Evolutionary conservation across 2,888 invertebrate genomes (phyloP).

Genomic region (Trachelus iudaicus): DNA sequence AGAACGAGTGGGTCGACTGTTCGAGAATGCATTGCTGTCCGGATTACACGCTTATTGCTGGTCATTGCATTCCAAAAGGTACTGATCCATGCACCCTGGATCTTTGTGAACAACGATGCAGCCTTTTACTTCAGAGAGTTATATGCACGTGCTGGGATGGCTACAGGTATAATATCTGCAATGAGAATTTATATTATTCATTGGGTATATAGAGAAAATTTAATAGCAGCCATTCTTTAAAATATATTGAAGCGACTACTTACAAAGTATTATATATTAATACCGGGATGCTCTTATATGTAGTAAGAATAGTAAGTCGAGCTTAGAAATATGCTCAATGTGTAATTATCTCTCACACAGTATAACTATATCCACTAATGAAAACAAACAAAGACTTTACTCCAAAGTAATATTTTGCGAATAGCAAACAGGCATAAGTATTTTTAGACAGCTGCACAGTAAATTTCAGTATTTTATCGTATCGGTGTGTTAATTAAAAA

Average conservation of each 20-base stretch:
- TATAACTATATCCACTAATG: too few species aligned
- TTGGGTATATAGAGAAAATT: neutral
- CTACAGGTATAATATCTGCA: slow-evolving; percentile 59
- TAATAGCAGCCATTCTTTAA: neutral
- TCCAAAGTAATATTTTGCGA: too few species aligned
- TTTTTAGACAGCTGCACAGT: too few species aligned
- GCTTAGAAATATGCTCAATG: too few species aligned
- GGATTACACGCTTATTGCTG: slow-evolving; percentile 72
- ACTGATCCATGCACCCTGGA: slow-evolving; percentile 74
- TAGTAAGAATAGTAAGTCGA: too few species aligned
- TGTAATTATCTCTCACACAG: too few species aligned
- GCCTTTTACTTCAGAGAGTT: slow-evolving; percentile 71
- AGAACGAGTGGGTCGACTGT: slow-evolving; percentile 73
- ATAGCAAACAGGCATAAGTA: too few species aligned
- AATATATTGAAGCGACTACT: neutral
- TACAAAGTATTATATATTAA: too few species aligned
- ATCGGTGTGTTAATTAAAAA: too few species aligned
- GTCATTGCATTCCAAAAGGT: slow-evolving; percentile 72
- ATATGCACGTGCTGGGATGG: slow-evolving; percentile 76
- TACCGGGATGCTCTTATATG: too few species aligned
- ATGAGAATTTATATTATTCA: neutral
- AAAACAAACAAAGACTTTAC: too few species aligned
- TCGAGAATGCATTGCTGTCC: slow-evolving; percentile 74
- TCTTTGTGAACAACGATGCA: slow-evolving; percentile 76
- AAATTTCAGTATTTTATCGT: too few species aligned